These are phyloP conservation scores for Cosmopolites sordidus DNA, from an alignment of 2,888 invertebrate species.

Conservation along the genomic window DNA sequence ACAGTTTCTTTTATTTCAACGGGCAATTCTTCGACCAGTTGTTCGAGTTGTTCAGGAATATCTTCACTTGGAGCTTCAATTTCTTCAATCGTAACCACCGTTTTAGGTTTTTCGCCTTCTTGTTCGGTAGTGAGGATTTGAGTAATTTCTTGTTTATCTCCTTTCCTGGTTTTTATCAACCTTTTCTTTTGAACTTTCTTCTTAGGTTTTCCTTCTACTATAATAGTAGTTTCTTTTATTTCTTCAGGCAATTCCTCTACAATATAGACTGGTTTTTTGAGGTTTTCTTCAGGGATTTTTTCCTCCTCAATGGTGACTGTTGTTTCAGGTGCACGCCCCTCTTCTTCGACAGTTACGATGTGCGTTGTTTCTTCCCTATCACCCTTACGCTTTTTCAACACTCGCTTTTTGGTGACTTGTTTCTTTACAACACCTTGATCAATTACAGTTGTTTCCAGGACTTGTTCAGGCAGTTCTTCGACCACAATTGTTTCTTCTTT, in stretches of 20 bases:
- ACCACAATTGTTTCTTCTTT: slow-evolving; percentile 29
- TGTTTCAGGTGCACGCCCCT: slow-evolving; percentile 41
- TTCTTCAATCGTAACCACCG: slow-evolving; percentile 34
- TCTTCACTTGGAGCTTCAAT: slow-evolving; percentile 33
- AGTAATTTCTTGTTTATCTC: slow-evolving; percentile 45
- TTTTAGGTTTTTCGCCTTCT: slow-evolving; percentile 26
- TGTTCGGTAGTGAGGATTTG: slow-evolving; percentile 38
- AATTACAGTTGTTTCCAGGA: slow-evolving; percentile 39
- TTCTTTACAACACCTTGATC: slow-evolving; percentile 42
- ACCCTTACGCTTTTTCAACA: slow-evolving; percentile 40
- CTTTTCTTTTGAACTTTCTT: slow-evolving; percentile 38
- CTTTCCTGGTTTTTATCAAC: slow-evolving; percentile 46
- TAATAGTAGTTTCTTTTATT: slow-evolving; percentile 33
- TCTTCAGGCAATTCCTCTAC: slow-evolving; percentile 40
- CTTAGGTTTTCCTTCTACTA: slow-evolving; percentile 30
- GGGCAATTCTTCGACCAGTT: slow-evolving; percentile 35
- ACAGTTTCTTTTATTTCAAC: slow-evolving; percentile 32
- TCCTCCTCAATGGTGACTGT: slow-evolving; percentile 46
- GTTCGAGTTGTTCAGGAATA: slow-evolving; percentile 41
- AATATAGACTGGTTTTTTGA: slow-evolving; percentile 27
- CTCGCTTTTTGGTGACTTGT: slow-evolving; percentile 36
- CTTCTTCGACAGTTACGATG: slow-evolving; percentile 42
- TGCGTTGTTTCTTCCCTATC: slow-evolving; percentile 42
- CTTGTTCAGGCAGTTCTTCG: slow-evolving; percentile 40
- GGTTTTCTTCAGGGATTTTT: slow-evolving; percentile 36